These are phyloP conservation scores for Heliothis virescens DNA, from an alignment of 1,140 invertebrate genomes.

Conservation along the genomic window DNA sequence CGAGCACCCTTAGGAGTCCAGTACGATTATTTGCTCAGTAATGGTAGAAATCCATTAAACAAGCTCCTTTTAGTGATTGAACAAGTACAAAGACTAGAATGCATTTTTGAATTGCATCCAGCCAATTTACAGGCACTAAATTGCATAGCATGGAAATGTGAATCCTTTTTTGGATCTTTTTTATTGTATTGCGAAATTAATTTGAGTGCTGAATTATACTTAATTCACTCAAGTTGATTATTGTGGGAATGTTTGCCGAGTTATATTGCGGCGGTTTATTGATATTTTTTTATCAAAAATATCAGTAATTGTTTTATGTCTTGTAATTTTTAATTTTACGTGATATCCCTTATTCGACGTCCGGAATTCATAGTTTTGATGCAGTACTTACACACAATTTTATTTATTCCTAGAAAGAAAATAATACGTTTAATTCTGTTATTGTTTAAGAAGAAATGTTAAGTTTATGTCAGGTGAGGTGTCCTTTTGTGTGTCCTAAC, in stretches of 20 bases:
- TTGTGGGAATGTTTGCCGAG: slow-evolving; percentile 22
- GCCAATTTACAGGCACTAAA: slow-evolving; percentile 78
- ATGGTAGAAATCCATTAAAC: slow-evolving; percentile 86
- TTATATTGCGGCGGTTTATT: not conserved
- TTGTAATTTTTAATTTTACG: too few relatives aligned
- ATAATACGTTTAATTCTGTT: too few relatives aligned
- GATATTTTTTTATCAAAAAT: not conserved
- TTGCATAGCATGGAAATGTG: slow-evolving; percentile 68
- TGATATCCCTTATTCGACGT: too few relatives aligned
- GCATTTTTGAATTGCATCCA: slow-evolving; percentile 82
- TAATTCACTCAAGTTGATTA: slow-evolving; percentile 41
- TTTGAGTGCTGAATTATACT: slow-evolving; percentile 36
- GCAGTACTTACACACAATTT: too few relatives aligned
- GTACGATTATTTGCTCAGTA: slow-evolving; percentile 84
- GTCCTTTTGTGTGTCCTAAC: not conserved
- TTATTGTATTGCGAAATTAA: slow-evolving; percentile 35
- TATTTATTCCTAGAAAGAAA: too few relatives aligned
- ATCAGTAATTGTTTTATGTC: too few relatives aligned
- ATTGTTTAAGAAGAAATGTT: too few relatives aligned
- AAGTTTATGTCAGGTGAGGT: not conserved
- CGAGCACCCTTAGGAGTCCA: slow-evolving; percentile 67
- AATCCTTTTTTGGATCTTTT: slow-evolving; percentile 46
- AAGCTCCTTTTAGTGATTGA: slow-evolving; percentile 85
- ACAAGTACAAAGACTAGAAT: slow-evolving; percentile 79
- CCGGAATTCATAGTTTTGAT: too few relatives aligned